phyloP scores from a whole-genome alignment of 2,113 vertebrate genomes.

The Corythoichthys intestinalis region DNA sequence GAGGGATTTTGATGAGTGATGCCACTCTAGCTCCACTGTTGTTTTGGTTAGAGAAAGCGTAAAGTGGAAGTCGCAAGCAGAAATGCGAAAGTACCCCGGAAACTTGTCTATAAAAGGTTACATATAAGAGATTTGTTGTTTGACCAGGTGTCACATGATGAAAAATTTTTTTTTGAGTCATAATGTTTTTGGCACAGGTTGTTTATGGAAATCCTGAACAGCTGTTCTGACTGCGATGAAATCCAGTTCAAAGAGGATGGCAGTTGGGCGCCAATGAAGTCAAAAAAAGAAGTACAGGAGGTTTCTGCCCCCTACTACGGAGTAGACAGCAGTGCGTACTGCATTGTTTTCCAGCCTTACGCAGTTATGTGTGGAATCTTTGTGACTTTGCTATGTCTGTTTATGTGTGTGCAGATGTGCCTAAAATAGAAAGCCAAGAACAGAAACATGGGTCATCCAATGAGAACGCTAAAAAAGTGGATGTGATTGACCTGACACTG shows the following conservation, averaged over 20 bases:
- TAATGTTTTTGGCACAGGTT: slow-evolving; percentile 69
- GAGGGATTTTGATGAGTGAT: too few species aligned
- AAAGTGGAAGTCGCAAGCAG: too few species aligned
- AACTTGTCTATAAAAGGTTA: too few species aligned
- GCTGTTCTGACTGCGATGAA: slow-evolving; percentile 94
- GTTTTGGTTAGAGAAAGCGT: too few species aligned
- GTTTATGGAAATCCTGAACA: slow-evolving; percentile 98
- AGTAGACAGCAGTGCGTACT: slow-evolving; percentile 76
- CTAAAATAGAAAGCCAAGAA: slow-evolving; percentile 80
- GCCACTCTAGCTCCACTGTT: too few species aligned
- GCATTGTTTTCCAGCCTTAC: neutral
- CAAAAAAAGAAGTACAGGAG: slow-evolving; percentile 93
- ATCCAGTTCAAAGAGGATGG: slow-evolving; percentile 98
- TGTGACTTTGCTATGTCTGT: slow-evolving; percentile 5
- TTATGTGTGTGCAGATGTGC: slow-evolving; percentile 67
- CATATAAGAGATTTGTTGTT: neutral
- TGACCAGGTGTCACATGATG: neutral
- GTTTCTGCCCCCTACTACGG: slow-evolving; percentile 88
- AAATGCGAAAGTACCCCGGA: too few species aligned
- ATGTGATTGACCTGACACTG: slow-evolving; percentile 94
- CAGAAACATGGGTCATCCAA: slow-evolving; percentile 81
- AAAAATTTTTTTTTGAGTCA: neutral
- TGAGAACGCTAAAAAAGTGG: slow-evolving; percentile 84
- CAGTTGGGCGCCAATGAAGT: slow-evolving; percentile 93
- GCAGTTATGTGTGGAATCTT: neutral